Percentiles rank a stretch among this genome's conserved stretches.
Conservation (phyloP, 2,113 vertebrate species). For the Tauraco erythrolophus region DNA sequence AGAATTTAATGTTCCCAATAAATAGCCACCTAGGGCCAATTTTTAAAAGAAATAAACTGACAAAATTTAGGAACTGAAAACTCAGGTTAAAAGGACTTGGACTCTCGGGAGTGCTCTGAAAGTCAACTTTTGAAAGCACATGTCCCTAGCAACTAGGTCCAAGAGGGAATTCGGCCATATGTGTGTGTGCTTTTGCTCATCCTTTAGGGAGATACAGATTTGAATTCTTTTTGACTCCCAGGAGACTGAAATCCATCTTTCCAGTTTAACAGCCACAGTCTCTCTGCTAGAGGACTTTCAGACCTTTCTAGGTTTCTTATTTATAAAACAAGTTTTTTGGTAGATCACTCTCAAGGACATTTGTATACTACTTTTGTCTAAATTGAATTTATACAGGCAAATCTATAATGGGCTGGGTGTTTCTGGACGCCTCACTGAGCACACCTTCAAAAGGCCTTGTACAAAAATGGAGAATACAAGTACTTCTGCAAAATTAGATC, state of each 20-base stretch:
- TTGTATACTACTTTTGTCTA: neutral
- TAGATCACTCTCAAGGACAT: neutral
- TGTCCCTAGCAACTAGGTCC: neutral
- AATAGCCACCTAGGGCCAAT: neutral
- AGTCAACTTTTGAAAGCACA: neutral
- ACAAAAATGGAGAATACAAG: neutral
- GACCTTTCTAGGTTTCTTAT: neutral
- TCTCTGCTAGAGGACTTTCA: neutral
- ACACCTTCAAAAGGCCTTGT: neutral
- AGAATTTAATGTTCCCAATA: neutral
- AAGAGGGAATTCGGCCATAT: neutral
- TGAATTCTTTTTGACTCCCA: neutral
- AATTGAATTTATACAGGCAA: neutral
- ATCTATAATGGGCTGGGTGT: neutral
- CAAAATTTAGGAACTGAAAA: neutral
- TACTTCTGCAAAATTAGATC: neutral
- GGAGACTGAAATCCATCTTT: neutral
- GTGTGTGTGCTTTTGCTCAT: neutral
- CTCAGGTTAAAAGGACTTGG: neutral
- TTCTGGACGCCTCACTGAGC: neutral
- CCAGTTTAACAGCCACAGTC: neutral
- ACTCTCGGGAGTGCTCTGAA: neutral
- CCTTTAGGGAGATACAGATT: neutral
- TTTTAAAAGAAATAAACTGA: neutral
- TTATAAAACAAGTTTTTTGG: neutral